Conservation (phyloP, 2,113 vertebrate species). For the Caracal caracal region DNA sequence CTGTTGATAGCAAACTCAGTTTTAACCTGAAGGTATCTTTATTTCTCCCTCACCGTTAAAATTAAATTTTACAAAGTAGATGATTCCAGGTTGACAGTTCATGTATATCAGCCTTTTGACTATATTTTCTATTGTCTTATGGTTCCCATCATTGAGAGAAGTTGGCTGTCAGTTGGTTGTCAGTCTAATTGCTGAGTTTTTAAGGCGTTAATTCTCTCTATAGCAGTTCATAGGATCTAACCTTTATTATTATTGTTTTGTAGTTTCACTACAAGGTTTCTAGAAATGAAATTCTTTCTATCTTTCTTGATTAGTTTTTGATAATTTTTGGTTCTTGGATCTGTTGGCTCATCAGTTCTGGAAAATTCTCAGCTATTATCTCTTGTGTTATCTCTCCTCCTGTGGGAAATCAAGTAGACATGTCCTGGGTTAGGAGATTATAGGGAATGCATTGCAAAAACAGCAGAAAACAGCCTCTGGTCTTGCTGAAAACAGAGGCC, state of each 20-base stretch:
- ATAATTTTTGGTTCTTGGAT: neutral
- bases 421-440: too few species aligned
- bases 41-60: neutral
- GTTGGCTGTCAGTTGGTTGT: neutral
- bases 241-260: neutral
- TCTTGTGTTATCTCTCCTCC: neutral
- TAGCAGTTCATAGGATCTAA: neutral
- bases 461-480: too few species aligned
- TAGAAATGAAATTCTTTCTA: neutral
- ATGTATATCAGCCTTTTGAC: neutral
- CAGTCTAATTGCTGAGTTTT: neutral
- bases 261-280: neutral
- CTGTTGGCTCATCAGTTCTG: neutral
- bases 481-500: too few species aligned
- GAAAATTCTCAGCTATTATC: neutral
- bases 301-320: neutral
- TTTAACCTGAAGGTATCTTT: conserved; percentile 16
- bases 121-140: neutral
- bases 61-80: neutral
- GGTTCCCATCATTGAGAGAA: neutral
- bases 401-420: too few species aligned
- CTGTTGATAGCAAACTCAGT: neutral
- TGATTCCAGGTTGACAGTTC: neutral
- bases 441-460: too few species aligned
- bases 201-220: neutral